Percentiles rank a stretch among this genome's conserved stretches.
phyloP scores from a whole-genome alignment of 2,797 vertebrate species.

The Nasua narica region DNA sequence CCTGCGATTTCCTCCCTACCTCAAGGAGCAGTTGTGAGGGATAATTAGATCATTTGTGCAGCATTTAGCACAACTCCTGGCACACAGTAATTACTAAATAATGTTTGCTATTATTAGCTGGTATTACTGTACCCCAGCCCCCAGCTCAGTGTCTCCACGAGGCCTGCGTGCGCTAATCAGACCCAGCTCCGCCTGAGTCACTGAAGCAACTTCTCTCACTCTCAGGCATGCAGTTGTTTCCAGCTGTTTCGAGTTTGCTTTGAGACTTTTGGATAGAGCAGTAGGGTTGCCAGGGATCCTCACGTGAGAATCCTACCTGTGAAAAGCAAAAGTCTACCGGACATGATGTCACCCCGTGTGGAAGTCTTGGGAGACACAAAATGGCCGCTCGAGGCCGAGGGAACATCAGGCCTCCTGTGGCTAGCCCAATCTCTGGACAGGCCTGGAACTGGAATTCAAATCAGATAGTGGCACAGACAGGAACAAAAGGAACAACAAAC shows the following conservation, averaged over 20 bases:
- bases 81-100: background rate
- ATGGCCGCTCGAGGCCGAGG: background rate
- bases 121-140: background rate
- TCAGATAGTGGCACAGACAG: background rate
- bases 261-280: background rate
- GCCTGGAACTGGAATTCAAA: background rate
- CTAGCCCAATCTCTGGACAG: background rate
- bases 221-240: background rate
- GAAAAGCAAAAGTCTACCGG: background rate
- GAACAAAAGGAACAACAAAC: background rate
- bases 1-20: background rate
- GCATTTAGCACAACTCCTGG: background rate
- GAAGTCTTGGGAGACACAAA: background rate
- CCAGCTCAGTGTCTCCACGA: constrained; percentile 37
- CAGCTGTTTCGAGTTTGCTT: constrained; percentile 46
- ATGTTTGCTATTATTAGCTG: constrained; percentile 26
- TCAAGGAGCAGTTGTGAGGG: background rate
- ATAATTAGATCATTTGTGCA: background rate
- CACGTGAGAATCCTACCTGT: background rate
- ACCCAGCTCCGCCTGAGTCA: background rate
- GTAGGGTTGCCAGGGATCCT: background rate
- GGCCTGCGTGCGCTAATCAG: constrained; percentile 36
- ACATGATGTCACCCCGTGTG: no score
- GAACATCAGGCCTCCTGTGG: background rate
- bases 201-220: constrained; percentile 14